A percentile compares a stretch with the other conserved stretches of the same genome.
Evolutionary conservation across 2,113 vertebrate genomes (phyloP).

Genomic region (Barnardius zonarius): DNA sequence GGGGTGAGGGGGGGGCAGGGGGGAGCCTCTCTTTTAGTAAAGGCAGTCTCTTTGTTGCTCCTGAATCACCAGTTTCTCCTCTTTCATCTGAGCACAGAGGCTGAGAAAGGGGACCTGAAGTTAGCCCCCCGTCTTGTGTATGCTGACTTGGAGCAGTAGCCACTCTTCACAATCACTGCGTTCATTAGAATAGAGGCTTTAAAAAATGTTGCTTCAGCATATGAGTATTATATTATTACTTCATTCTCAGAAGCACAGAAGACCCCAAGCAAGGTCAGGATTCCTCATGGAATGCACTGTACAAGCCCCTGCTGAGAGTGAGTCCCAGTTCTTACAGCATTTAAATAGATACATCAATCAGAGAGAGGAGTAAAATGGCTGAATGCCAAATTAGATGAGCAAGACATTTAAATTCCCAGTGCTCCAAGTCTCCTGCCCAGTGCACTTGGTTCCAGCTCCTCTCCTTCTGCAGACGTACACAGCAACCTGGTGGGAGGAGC

Average conservation of each 20-base stretch:
- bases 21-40: not conserved
- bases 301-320: not conserved
- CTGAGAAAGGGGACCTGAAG: not conserved
- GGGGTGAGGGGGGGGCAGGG: fast-evolving
- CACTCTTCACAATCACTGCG: not conserved
- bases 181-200: not conserved
- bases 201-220: not conserved
- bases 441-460: not conserved
- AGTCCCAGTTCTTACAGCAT: not conserved
- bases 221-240: not conserved
- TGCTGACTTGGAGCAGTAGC: not conserved
- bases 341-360: conserved; percentile 17
- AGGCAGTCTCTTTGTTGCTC: not conserved
- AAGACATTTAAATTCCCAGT: not conserved
- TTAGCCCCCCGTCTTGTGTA: not conserved
- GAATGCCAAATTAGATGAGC: not conserved
- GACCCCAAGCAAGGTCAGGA: not conserved
- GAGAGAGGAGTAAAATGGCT: not conserved
- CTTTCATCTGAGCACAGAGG: not conserved
- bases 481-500: not conserved
- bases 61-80: not conserved
- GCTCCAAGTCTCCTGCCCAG: not conserved
- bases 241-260: not conserved
- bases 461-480: not conserved
- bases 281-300: not conserved